Evolutionary conservation across 2,888 invertebrate species (phyloP), one percentile per base, ranked within the genome.

Genomic region (Mimas tiliae): DNA sequence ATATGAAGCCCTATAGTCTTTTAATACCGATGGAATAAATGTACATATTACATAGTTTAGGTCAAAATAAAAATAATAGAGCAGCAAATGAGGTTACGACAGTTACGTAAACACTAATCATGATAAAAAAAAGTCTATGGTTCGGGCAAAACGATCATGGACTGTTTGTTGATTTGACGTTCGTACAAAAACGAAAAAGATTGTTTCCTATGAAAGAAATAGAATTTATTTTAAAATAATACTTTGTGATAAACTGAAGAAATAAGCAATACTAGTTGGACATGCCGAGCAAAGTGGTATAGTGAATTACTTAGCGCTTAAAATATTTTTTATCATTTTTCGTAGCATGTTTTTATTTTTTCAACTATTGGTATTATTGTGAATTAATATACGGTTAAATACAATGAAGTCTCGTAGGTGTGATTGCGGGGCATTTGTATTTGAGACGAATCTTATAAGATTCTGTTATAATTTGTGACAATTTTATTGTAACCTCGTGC

Each of bases 121-220:
- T n/a, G n/a, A n/a, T n/a, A n/a, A n/a, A n/a, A n/a, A n/a, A n/a
- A n/a, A n/a, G n/a, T n/a, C n/a, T n/a, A n/a, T n/a, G n/a, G n/a
- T n/a, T n/a, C n/a, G 52, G 6, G 12, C 33, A 33, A 11, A 58
- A 33, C 8, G 55, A 38, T 11, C 38, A 42, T 58, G 58, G 12
- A 58, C 6, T 58, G 58, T 58, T 58, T 58, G 58, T 58, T 58
- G 58, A 58, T 58, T 58, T 58, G 58, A 58, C 58, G 58, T 58
- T 42, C 42, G 42, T 38, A 12, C 12, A 42, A 55, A n/a, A 38
- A 19, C 38, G 19, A 58, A 58, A 6, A n/a, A 58, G 19, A 42
- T 38, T 42, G 11, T 55, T 55, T 53, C 34, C 1, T 19, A 58
- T 42, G 58, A 42, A 6, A 58, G 12, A 58, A 58, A 58, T 11